These are phyloP conservation scores for Chorisops tibialis DNA, from an alignment of 2,888 invertebrate genomes.

Conservation along the genomic window DNA sequence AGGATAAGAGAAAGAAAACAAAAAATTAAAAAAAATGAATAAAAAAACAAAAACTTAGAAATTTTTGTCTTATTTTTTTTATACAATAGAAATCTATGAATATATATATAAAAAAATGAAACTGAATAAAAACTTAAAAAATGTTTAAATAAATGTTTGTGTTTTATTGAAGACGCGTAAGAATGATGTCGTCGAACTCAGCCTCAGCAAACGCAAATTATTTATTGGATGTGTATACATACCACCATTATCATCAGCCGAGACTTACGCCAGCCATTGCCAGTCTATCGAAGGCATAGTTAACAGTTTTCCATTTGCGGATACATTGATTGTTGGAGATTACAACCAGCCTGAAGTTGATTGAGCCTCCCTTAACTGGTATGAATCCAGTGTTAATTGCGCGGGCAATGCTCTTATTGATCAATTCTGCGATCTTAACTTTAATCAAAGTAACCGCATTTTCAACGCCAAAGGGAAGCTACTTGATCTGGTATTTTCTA, in stretches of 20 bases:
- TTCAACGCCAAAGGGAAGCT: no score
- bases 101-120: background rate
- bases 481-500: no score
- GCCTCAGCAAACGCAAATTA: background rate
- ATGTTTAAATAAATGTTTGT: background rate
- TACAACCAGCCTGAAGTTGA: no score
- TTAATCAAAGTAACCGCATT: background rate
- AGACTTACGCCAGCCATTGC: no score
- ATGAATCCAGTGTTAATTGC: no score
- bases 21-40: background rate
- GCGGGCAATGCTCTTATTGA: no score
- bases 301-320: no score
- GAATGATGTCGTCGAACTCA: background rate
- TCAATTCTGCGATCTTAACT: background rate
- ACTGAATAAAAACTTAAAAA: constrained; percentile 17
- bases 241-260: no score
- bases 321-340: no score
- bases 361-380: no score
- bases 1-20: constrained; percentile 8
- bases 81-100: constrained; percentile 23
- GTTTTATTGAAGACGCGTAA: background rate
- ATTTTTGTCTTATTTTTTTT: constrained; percentile 21
- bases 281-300: no score
- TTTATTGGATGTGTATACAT: no score
- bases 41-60: constrained; percentile 9